Evolutionary conservation across 2,888 invertebrate genomes (phyloP).

Genomic region (Belgica antarctica): DNA sequence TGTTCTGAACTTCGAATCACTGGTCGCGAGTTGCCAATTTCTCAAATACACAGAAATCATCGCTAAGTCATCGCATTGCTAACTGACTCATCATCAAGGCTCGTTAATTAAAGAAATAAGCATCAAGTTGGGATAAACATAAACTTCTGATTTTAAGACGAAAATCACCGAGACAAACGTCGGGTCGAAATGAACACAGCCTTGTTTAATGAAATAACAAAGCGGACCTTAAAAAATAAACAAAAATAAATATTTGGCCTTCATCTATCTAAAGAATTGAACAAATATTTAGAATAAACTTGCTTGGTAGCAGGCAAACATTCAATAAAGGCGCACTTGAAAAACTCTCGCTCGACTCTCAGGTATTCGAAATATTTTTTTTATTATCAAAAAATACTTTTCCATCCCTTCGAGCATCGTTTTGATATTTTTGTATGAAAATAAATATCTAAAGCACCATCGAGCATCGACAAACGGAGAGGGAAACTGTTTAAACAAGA

Average conservation of each 20-base stretch:
- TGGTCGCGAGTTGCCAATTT: no score
- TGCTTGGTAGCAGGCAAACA: slow-evolving; percentile 34
- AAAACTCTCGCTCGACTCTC: neutral
- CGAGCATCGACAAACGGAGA: no score
- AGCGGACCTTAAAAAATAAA: neutral
- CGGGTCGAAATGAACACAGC: neutral
- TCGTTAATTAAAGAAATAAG: no score
- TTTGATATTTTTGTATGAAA: neutral
- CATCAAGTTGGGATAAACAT: no score
- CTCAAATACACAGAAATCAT: no score
- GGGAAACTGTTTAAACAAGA: slow-evolving; percentile 4
- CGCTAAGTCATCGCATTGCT: no score
- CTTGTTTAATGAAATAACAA: neutral
- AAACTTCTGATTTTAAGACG: neutral
- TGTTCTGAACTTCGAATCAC: no score
- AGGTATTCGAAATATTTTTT: no score
- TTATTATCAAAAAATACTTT: neutral
- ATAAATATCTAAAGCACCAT: no score
- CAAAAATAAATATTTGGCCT: slow-evolving; percentile 24
- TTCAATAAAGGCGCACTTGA: neutral
- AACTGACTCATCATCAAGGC: no score
- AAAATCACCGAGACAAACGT: neutral
- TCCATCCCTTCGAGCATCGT: slow-evolving; percentile 7
- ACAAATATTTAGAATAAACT: slow-evolving; percentile 33
- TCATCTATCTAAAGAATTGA: neutral